Percentiles rank a stretch among this genome's conserved stretches.
Conservation (phyloP, 1,140 invertebrate species). For the Oncopodura yosiiana region DNA sequence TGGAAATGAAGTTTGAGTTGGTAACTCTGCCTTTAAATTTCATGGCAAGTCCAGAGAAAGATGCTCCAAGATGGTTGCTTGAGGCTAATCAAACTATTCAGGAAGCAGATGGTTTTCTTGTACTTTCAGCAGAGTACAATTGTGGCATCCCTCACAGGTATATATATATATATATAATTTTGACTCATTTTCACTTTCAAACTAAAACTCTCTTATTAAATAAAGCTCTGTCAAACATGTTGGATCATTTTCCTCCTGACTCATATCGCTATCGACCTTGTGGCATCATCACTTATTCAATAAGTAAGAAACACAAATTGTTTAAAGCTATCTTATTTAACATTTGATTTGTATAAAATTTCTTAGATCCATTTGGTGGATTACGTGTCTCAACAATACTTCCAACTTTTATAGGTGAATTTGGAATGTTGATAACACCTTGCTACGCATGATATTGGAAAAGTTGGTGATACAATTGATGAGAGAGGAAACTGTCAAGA, state of each 20-base stretch:
- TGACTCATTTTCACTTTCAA: too few species aligned
- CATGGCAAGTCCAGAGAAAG: slow-evolving; percentile 36
- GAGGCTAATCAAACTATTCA: slow-evolving; percentile 39
- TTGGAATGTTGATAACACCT: slow-evolving; percentile 42
- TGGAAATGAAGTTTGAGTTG: slow-evolving; percentile 39
- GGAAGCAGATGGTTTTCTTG: slow-evolving; percentile 42
- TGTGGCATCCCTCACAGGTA: slow-evolving; percentile 41
- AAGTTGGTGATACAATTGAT: slow-evolving; percentile 40
- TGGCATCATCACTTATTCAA: slow-evolving; percentile 43
- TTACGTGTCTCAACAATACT: slow-evolving; percentile 42
- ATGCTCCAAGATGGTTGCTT: slow-evolving; percentile 40
- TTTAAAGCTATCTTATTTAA: neutral
- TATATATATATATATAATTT: too few species aligned
- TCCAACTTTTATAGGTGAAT: slow-evolving; percentile 41
- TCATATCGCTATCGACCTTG: slow-evolving; percentile 42
- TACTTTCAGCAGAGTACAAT: slow-evolving; percentile 46
- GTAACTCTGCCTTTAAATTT: slow-evolving; percentile 40
- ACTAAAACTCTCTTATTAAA: too few species aligned
- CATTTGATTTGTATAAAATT: neutral
- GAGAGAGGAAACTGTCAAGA: slow-evolving; percentile 38
- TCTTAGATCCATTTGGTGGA: slow-evolving; percentile 43
- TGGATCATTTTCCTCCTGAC: slow-evolving; percentile 43
- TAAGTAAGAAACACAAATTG: slow-evolving; percentile 37
- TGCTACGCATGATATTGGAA: too few species aligned
- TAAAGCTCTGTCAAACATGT: slow-evolving; percentile 42